Percentiles rank a stretch among this genome's conserved stretches.
phyloP scores from a whole-genome alignment of 1,140 invertebrate genomes.

The Lasaia peninsularis region DNA sequence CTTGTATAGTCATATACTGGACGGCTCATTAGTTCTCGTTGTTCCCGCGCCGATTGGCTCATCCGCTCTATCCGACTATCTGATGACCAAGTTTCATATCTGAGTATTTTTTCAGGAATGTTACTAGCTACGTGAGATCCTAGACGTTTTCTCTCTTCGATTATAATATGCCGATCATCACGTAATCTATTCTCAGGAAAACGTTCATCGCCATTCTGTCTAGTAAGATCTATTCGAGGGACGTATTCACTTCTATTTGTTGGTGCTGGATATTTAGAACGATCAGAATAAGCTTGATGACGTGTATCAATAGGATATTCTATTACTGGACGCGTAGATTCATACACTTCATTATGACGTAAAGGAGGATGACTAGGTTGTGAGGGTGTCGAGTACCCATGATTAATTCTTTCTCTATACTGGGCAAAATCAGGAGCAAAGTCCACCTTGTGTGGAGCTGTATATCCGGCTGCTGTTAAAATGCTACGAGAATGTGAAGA shows the following conservation, averaged over 20 bases:
- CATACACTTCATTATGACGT: conserved; percentile 55
- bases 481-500: conserved; percentile 40
- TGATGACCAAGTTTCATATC: conserved; percentile 67
- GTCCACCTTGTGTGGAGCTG: conserved; percentile 82
- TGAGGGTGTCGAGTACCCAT: conserved; percentile 32
- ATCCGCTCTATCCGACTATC: conserved; percentile 66
- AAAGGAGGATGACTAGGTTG: conserved; percentile 36
- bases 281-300: conserved; percentile 45
- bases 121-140: conserved; percentile 58
- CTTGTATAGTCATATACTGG: conserved; percentile 66
- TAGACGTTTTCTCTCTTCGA: conserved; percentile 68
- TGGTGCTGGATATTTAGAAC: conserved; percentile 49
- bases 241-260: conserved; percentile 56
- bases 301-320: conserved; percentile 58
- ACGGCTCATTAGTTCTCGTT: conserved; percentile 60
- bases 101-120: conserved; percentile 72
- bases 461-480: conserved; percentile 39
- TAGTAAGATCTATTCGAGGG: conserved; percentile 73
- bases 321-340: conserved; percentile 33
- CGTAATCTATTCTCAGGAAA: conserved; percentile 53
- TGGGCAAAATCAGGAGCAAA: conserved; percentile 83
- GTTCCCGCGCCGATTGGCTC: conserved; percentile 54
- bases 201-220: conserved; percentile 48
- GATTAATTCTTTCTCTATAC: conserved; percentile 55
- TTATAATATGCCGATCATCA: conserved; percentile 53